Conservation (phyloP, 2,888 invertebrate genomes). For the Limenitis camilla region DNA sequence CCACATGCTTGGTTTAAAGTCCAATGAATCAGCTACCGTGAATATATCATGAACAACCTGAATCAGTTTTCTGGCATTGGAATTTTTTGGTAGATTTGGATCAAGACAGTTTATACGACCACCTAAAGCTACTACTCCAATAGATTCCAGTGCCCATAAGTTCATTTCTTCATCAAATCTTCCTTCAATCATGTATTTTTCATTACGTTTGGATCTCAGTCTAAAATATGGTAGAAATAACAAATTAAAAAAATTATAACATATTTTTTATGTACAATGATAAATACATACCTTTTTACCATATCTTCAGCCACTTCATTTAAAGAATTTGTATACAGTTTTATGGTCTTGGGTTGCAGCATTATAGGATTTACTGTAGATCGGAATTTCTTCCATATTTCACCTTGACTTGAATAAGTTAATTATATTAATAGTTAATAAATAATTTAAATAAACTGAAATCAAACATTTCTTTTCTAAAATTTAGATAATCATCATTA, state of each 20-base stretch:
- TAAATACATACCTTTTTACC: slow-evolving; percentile 54
- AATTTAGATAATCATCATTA: too few species aligned
- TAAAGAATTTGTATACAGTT: slow-evolving; percentile 77
- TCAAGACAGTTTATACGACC: slow-evolving; percentile 47
- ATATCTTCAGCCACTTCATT: slow-evolving; percentile 80
- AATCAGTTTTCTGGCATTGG: slow-evolving; percentile 41
- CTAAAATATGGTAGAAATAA: slow-evolving; percentile 41
- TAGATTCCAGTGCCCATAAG: slow-evolving; percentile 77
- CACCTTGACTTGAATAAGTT: slow-evolving; percentile 77
- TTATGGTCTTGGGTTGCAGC: slow-evolving; percentile 81
- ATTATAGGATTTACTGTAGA: slow-evolving; percentile 84
- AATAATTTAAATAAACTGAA: background rate
- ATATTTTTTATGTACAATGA: background rate
- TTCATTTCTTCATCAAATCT: slow-evolving; percentile 72
- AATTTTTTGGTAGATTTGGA: slow-evolving; percentile 38
- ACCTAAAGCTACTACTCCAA: slow-evolving; percentile 49
- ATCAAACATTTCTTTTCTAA: too few species aligned
- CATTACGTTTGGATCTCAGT: slow-evolving; percentile 63
- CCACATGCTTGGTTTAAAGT: slow-evolving; percentile 49
- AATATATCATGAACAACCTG: slow-evolving; percentile 45
- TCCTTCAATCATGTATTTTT: slow-evolving; percentile 66
- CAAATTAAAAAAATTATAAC: background rate
- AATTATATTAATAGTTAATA: background rate
- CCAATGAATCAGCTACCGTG: slow-evolving; percentile 33
- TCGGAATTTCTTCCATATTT: slow-evolving; percentile 83